These are phyloP conservation scores for Odobenus rosmarus DNA, from an alignment of 2,113 vertebrate genomes.

Conservation along the genomic window DNA sequence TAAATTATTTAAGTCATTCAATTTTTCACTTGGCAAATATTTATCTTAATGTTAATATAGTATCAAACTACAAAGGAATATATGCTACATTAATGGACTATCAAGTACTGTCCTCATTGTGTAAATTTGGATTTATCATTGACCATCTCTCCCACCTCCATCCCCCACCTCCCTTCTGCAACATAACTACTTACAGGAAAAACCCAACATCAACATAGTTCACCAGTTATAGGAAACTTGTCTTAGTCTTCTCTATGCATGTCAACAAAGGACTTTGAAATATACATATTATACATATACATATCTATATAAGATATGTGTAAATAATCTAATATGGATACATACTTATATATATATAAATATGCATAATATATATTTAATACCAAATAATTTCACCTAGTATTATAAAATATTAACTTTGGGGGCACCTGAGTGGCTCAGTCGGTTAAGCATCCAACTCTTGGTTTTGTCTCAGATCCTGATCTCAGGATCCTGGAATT, in stretches of 20 bases:
- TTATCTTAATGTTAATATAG: slow-evolving; percentile 34
- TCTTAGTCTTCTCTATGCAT: not conserved
- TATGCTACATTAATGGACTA: not conserved
- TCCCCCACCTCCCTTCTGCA: not conserved
- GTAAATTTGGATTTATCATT: not conserved
- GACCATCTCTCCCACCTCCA: not conserved
- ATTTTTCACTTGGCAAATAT: slow-evolving; percentile 40
- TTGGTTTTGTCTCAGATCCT: not conserved
- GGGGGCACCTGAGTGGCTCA: not conserved
- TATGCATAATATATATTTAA: not conserved
- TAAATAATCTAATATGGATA: not conserved
- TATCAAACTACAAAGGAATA: not conserved
- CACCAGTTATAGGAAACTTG: not conserved
- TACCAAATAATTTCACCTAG: not conserved
- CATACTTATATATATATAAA: not conserved
- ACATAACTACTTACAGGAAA: not conserved
- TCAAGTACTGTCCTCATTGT: not conserved
- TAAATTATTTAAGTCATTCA: slow-evolving; percentile 24
- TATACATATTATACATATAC: no score
- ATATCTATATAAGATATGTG: not conserved
- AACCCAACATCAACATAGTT: not conserved
- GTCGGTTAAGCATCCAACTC: not conserved
- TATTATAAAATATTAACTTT: slow-evolving; percentile 20
- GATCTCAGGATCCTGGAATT: not conserved
- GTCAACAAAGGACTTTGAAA: slow-evolving; percentile 25